Evolutionary conservation across 2,113 vertebrate genomes (phyloP).

Genomic region (Otolemur garnettii): DNA sequence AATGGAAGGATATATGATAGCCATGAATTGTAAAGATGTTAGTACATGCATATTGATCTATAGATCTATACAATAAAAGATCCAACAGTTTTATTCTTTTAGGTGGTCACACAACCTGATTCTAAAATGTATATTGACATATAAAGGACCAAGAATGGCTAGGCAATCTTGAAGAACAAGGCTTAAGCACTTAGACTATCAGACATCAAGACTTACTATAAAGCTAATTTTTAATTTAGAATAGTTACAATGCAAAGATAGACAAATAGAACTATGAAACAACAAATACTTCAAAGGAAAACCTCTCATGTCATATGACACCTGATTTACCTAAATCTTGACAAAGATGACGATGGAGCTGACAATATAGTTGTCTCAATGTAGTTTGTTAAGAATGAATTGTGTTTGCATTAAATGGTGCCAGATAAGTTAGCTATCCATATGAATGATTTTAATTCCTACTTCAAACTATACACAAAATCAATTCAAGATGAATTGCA

Average conservation of each 20-base stretch:
- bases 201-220: neutral
- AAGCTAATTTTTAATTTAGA: neutral
- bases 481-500: neutral
- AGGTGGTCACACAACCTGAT: neutral
- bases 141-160: neutral
- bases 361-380: no score
- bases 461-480: neutral
- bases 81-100: neutral
- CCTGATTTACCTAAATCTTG: neutral
- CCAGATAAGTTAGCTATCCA: neutral
- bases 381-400: neutral
- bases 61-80: neutral
- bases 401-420: neutral
- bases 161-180: neutral
- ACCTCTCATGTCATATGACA: neutral
- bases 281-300: neutral
- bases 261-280: neutral
- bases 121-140: slow-evolving; percentile 7
- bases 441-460: neutral
- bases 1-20: neutral
- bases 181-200: neutral
- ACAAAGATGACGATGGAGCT: neutral
- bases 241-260: neutral
- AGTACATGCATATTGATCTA: neutral
- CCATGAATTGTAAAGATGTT: neutral